Evolutionary conservation across 1,140 invertebrate species (phyloP).

Genomic region (Pinna nobilis): DNA sequence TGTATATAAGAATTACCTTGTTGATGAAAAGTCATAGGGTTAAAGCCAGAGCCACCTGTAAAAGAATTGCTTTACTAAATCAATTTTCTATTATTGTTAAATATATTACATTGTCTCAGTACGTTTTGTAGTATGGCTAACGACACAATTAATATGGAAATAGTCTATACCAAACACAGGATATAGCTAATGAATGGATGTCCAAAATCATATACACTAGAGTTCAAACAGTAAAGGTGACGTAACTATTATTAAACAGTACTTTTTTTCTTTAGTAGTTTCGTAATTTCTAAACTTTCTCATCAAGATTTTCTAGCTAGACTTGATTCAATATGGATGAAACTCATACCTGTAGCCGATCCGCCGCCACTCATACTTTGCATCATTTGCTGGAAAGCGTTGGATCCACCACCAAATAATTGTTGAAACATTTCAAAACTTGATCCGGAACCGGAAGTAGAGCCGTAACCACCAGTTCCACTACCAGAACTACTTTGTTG

Average conservation of each 20-base stretch:
- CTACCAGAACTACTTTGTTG: constrained; percentile 4
- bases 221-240: background rate
- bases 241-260: background rate
- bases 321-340: no score
- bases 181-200: no score
- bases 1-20: no score
- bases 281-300: no score
- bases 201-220: no score
- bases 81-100: background rate
- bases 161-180: no score
- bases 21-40: background rate
- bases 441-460: constrained; percentile 3
- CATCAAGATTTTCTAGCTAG: no score
- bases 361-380: background rate
- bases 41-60: background rate
- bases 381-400: background rate
- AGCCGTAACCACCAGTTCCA: background rate
- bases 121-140: no score
- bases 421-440: background rate
- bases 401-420: background rate
- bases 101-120: no score
- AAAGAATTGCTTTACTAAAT: background rate
- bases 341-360: background rate
- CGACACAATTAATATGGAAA: no score
- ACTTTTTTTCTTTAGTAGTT: no score